Evolutionary conservation across 2,113 vertebrate species (phyloP).

Genomic region (Cricetomys ansorgei): DNA sequence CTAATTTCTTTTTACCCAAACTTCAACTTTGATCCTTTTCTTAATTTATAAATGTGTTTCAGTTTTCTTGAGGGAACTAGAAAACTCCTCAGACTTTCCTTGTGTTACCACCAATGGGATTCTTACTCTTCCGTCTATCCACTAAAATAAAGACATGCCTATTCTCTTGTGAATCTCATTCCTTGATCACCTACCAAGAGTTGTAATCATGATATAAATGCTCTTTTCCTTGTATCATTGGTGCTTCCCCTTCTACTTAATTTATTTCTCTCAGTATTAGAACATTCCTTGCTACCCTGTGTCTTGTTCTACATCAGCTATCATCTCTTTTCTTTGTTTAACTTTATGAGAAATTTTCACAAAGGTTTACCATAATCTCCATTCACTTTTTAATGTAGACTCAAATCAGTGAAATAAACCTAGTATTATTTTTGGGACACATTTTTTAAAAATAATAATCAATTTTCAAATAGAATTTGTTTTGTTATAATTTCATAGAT

Average conservation of each 20-base stretch:
- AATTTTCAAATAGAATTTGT: neutral
- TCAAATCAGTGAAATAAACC: neutral
- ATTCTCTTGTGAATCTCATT: neutral
- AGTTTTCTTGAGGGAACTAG: conserved; percentile 9
- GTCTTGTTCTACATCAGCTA: neutral
- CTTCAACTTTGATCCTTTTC: neutral
- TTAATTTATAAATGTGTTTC: neutral
- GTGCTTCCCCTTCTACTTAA: neutral
- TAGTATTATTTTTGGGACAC: no score
- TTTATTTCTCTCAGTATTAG: neutral
- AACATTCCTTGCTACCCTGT: neutral
- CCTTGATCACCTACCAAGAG: neutral
- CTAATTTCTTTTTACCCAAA: neutral
- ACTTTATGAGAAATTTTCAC: neutral
- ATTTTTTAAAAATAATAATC: neutral
- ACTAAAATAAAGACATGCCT: neutral
- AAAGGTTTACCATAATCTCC: neutral
- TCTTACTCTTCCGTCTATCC: neutral
- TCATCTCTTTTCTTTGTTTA: neutral
- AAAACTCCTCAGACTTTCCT: neutral
- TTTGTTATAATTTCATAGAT: neutral
- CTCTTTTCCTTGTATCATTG: neutral
- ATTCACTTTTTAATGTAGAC: neutral
- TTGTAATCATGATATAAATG: neutral
- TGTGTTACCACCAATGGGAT: neutral